These are phyloP conservation scores for Pelecanoides urinatrix DNA, from an alignment of 2,113 vertebrate genomes.

Conservation along the genomic window DNA sequence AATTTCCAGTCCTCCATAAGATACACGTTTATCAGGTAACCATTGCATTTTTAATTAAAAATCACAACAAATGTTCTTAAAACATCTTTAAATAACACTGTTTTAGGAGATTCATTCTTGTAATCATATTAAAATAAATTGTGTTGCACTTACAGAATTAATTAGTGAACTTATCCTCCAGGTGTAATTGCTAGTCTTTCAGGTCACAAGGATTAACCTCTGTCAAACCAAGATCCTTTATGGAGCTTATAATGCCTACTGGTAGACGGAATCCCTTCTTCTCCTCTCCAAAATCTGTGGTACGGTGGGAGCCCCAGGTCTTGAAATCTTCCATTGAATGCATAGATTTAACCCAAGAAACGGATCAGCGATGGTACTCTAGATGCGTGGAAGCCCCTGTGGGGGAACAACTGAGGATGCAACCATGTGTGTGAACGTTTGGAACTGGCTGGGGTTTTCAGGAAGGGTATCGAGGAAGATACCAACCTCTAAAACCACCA, in stretches of 20 bases:
- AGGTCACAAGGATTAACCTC: not conserved
- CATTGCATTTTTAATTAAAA: constrained; percentile 16
- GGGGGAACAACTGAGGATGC: not conserved
- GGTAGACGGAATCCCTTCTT: not conserved
- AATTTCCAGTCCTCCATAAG: not conserved
- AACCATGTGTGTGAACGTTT: not conserved
- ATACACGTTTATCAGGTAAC: not conserved
- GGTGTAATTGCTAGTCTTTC: not conserved
- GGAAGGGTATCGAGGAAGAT: not conserved
- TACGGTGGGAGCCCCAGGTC: not conserved
- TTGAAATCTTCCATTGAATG: not conserved
- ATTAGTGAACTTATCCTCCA: constrained; percentile 22
- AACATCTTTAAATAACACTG: not conserved
- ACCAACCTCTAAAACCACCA: not conserved
- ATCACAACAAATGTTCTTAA: not conserved
- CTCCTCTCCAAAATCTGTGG: not conserved
- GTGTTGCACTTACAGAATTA: not conserved
- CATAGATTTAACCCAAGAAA: not conserved
- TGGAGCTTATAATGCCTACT: not conserved
- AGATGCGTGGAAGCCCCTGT: not conserved
- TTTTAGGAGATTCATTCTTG: not conserved
- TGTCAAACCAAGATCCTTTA: not conserved
- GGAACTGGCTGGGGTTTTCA: not conserved
- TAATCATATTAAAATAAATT: not conserved
- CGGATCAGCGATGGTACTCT: rapidly evolving